Conservation (phyloP, 2,113 vertebrate species). For the Rhinopomastus cyanomelas region DNA sequence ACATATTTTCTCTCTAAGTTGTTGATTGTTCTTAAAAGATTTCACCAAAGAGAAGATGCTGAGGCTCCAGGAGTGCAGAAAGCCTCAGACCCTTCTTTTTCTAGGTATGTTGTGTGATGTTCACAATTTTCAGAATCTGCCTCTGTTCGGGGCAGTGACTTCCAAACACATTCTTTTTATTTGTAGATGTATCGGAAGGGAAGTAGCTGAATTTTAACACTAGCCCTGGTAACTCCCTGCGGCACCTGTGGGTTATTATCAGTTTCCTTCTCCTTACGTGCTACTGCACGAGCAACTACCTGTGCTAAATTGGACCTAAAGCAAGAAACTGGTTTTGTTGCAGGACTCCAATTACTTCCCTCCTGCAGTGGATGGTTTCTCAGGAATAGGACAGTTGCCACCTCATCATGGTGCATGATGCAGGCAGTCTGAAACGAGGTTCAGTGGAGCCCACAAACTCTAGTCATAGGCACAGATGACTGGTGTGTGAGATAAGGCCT, state of each 20-base stretch:
- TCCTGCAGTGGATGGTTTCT: neutral
- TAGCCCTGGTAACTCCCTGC: neutral
- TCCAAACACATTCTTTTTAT: neutral
- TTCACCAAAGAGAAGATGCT: neutral
- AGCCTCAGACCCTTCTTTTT: neutral
- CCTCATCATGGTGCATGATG: neutral
- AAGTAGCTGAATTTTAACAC: neutral
- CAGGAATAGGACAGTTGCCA: neutral
- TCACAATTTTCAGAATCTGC: neutral
- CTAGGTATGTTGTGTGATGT: neutral
- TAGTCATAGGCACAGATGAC: too few species aligned
- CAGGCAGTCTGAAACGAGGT: neutral
- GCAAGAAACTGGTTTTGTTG: neutral
- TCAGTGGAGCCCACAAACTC: neutral
- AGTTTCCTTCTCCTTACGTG: rapidly evolving
- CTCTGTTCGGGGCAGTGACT: neutral
- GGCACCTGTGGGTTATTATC: neutral
- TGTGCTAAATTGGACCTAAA: neutral
- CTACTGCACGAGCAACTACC: neutral
- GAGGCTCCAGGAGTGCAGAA: neutral
- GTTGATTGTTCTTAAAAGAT: neutral
- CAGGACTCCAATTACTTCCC: neutral
- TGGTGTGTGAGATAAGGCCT: neutral
- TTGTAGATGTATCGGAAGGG: neutral
- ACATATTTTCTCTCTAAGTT: neutral